A percentile compares a stretch with the other conserved stretches of the same genome.
Evolutionary conservation across 2,113 vertebrate genomes (phyloP).

Genomic region (Gadus macrocephalus): DNA sequence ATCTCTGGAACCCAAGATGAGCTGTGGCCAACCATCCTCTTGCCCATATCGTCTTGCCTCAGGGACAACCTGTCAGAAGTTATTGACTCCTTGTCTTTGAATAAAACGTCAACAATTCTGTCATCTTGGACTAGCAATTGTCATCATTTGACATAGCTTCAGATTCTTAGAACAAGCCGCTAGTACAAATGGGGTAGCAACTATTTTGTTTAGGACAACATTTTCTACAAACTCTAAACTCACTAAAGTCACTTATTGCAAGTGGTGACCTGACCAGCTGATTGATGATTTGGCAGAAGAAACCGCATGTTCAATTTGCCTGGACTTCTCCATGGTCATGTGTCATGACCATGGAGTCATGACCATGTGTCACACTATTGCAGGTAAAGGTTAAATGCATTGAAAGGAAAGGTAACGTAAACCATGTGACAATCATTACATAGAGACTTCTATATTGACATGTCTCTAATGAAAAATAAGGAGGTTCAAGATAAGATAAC

Average conservation of each 20-base stretch:
- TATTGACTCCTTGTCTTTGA: background rate
- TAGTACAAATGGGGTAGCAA: no score
- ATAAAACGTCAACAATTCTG: background rate
- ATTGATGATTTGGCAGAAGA: background rate
- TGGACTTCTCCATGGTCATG: background rate
- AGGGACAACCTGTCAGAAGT: conserved; percentile 2
- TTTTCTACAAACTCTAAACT: conserved; percentile 6
- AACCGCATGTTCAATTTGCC: background rate
- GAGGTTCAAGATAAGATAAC: conserved; percentile 20
- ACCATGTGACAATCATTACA: conserved; percentile 37
- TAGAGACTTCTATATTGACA: background rate
- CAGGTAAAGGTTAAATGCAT: conserved; percentile 24
- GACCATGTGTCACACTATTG: background rate
- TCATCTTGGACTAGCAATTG: background rate
- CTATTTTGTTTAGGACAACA: no score
- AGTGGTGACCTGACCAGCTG: background rate
- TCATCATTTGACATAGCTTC: background rate
- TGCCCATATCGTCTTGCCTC: conserved; percentile 28
- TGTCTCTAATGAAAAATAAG: conserved; percentile 28
- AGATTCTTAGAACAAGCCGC: no score
- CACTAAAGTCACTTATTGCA: background rate
- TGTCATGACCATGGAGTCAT: no score
- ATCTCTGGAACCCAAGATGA: conserved; percentile 41
- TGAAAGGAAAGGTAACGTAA: conserved; percentile 34
- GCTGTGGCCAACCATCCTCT: conserved; percentile 32